Base-by-base conservation (phyloP, 1,140 invertebrate genomes). In the Rhagoletis pomonella region DNA sequence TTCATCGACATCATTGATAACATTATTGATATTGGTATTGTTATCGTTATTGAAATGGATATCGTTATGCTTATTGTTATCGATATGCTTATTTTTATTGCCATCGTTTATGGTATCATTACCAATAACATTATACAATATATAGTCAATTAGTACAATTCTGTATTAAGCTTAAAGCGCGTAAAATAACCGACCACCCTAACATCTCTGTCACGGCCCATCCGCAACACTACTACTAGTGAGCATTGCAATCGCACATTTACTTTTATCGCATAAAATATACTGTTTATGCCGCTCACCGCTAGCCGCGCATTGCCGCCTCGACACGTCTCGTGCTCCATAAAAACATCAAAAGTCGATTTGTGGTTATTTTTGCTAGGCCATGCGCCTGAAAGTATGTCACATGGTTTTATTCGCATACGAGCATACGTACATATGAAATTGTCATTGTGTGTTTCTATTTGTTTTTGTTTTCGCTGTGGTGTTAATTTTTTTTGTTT, bases 271-370 rank as follows among this genome's bases (percentile, higher is more conserved):
- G 12, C 42, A 42, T 73, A 42, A 73, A 73, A 17, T 73, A 10
- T 12, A 44, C 50, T 42, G 17, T 47, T 67, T 42, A 12, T 3
- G 3, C 9, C 64, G 10, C 64, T 67, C 10, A 5, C 10, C 29
- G 64, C 64, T 29, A 29, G 29, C 29, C 29, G 29, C 29, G 29
- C 29, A 29, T 29, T 29, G 64, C 64, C 2, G 64, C 17, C 39
- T 42, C 42, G 42, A 12, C 14, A 73, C 67, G 42, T 73, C 67
- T 73, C 42, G 14, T n/a, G 67, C 10, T 39, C 14, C 14, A 81
- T 81, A 81, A 29, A 81, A 81, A 55, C 19, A 81, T 81, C 5
- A 81, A 81, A 55, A 81, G 73, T 81, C 73, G 47, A 81, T 81
- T 81, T 81, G 47, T 58, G n/a, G n/a, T 81, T 81, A 50, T 81